Conservation (phyloP, 2,797 vertebrate genomes). For the Scyliorhinus canicula region DNA sequence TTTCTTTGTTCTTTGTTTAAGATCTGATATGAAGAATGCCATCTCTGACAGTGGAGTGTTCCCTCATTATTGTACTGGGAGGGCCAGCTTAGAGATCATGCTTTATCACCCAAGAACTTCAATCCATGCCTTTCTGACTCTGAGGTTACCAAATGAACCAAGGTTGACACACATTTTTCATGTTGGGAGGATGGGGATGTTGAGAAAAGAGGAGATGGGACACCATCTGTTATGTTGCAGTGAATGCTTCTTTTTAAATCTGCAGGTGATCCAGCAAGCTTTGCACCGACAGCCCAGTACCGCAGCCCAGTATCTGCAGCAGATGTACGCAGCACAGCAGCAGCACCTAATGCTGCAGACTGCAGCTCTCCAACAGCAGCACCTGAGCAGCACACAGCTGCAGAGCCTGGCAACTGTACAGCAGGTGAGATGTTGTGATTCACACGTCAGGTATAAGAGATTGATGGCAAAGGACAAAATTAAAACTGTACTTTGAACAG, state of each 20-base stretch:
- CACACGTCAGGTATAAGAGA: too few species aligned
- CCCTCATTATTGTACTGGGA: too few species aligned
- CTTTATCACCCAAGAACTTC: not conserved
- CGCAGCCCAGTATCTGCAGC: conserved; percentile 86
- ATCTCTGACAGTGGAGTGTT: too few species aligned
- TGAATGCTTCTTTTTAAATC: not conserved
- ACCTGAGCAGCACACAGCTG: conserved; percentile 69
- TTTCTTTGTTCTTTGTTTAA: too few species aligned
- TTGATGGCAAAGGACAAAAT: not conserved
- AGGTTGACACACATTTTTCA: not conserved
- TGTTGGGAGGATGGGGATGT: not conserved
- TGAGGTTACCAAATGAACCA: not conserved
- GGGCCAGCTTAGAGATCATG: not conserved
- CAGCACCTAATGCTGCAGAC: conserved; percentile 89
- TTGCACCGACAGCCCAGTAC: conserved; percentile 82
- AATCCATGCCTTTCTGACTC: not conserved
- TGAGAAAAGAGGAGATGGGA: not conserved
- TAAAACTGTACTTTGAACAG: not conserved
- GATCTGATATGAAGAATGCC: too few species aligned
- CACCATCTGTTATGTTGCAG: not conserved
- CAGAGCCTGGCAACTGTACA: conserved; percentile 78
- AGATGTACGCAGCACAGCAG: conserved; percentile 90
- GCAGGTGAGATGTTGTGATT: conserved; percentile 59
- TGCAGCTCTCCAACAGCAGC: conserved; percentile 83
- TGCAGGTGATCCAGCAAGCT: conserved; percentile 83